A percentile compares a stretch with the other conserved stretches of the same genome.
Evolutionary conservation across 2,888 invertebrate species (phyloP).

Genomic region (Drosophila hamatofila): DNA sequence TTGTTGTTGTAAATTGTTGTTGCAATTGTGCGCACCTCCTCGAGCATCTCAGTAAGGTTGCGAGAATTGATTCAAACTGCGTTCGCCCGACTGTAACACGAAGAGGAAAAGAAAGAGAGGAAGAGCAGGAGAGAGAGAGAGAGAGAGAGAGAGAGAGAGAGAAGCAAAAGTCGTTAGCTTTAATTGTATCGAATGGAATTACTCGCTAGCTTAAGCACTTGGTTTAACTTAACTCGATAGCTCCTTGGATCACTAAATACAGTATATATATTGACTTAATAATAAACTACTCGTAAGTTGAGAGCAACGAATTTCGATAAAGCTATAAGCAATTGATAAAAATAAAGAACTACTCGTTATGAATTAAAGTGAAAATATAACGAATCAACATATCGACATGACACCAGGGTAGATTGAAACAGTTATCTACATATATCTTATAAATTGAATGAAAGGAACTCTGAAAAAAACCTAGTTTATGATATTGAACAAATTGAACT

Average conservation of each 20-base stretch:
- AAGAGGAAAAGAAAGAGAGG: not conserved
- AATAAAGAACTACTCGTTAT: too few species aligned
- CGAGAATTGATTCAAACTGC: constrained; percentile 85
- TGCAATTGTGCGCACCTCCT: constrained; percentile 64
- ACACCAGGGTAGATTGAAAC: too few species aligned
- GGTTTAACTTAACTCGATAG: too few species aligned
- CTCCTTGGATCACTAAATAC: not conserved
- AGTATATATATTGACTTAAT: not conserved
- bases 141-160: constrained; percentile 33
- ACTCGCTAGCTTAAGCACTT: not conserved
- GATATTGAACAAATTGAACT: too few species aligned
- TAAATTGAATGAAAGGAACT: too few species aligned
- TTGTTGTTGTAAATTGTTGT: constrained; percentile 65
- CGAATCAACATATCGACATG: too few species aligned
- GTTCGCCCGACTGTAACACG: constrained; percentile 71
- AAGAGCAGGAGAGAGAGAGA: not conserved
- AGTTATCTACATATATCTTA: too few species aligned
- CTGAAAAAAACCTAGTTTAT: too few species aligned
- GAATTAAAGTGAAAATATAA: too few species aligned
- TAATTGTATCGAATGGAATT: not conserved
- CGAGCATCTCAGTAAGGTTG: constrained; percentile 84
- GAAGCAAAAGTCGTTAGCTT: constrained; percentile 14
- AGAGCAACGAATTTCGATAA: too few species aligned
- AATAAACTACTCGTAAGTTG: not conserved
- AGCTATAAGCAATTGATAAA: too few species aligned